Percentiles rank a stretch among this genome's conserved stretches.
These are phyloP conservation scores for Pseudomyrmex cubaensis DNA, from an alignment of 1,140 invertebrate species.

Conservation along the genomic window DNA sequence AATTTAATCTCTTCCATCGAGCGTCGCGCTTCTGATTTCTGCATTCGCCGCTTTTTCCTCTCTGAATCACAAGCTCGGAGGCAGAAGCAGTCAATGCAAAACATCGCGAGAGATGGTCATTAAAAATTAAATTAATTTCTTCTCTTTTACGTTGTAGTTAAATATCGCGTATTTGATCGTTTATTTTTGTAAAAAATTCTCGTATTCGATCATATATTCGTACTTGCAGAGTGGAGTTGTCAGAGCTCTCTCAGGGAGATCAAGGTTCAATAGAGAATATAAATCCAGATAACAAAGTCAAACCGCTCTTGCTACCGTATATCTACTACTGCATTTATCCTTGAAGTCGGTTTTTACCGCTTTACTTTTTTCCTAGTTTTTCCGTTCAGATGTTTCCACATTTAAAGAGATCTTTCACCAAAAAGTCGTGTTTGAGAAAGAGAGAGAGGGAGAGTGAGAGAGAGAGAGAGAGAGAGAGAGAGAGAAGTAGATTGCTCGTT, in stretches of 20 bases:
- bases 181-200: slow-evolving; percentile 3
- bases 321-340: not conserved
- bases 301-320: slow-evolving; percentile 11
- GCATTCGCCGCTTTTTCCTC: not conserved
- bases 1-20: slow-evolving; percentile 56
- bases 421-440: slow-evolving; percentile 1
- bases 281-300: slow-evolving; percentile 5
- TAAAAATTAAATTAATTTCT: slow-evolving; percentile 22
- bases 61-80: not conserved
- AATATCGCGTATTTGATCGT: slow-evolving; percentile 13
- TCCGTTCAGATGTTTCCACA: slow-evolving; percentile 1
- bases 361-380: slow-evolving; percentile 5
- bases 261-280: slow-evolving; percentile 18
- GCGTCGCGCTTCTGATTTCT: slow-evolving; percentile 11
- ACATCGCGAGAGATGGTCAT: slow-evolving; percentile 9
- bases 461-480: slow-evolving; percentile 35
- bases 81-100: not conserved
- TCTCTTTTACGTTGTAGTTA: not conserved
- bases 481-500: slow-evolving; percentile 59
- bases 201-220: not conserved
- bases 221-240: not conserved
- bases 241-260: slow-evolving; percentile 16
- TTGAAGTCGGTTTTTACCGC: not conserved
- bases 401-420: not conserved
- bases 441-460: slow-evolving; percentile 15